Percentiles rank a stretch among this genome's conserved stretches.
Conservation (phyloP, 2,888 invertebrate genomes). For the Tenthredo amoena region DNA sequence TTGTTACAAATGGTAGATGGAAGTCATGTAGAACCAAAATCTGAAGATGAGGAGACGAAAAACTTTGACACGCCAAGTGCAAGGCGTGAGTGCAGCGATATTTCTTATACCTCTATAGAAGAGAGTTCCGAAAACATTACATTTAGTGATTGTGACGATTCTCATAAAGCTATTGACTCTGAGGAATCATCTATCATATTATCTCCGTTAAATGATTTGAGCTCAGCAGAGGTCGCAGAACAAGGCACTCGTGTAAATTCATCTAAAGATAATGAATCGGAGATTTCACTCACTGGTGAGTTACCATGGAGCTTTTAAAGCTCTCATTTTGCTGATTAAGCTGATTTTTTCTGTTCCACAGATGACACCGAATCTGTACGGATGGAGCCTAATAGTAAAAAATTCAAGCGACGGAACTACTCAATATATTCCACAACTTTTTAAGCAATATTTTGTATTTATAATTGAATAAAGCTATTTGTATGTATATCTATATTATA, state of each 20-base stretch:
- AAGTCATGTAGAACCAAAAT: slow-evolving; percentile 56
- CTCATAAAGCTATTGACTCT: background rate
- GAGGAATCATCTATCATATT: background rate
- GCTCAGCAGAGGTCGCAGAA: background rate
- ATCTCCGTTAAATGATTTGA: slow-evolving; percentile 4
- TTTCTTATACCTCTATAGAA: slow-evolving; percentile 21
- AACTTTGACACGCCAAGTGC: slow-evolving; percentile 46
- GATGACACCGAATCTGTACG: slow-evolving; percentile 56
- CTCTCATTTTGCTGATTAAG: background rate
- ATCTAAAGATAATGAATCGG: slow-evolving; percentile 7
- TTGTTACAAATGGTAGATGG: slow-evolving; percentile 77
- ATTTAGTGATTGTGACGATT: slow-evolving; percentile 5
- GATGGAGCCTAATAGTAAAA: slow-evolving; percentile 71
- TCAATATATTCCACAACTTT: slow-evolving; percentile 73
- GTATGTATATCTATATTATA: slow-evolving; percentile 4
- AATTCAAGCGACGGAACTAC: slow-evolving; percentile 78
- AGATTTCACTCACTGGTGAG: slow-evolving; percentile 8
- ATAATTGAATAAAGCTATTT: slow-evolving; percentile 10
- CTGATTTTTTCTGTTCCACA: slow-evolving; percentile 55
- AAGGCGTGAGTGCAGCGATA: slow-evolving; percentile 4
- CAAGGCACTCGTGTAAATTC: background rate
- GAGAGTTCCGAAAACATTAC: slow-evolving; percentile 15
- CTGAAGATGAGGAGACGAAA: slow-evolving; percentile 48
- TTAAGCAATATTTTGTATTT: slow-evolving; percentile 54
- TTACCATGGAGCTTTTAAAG: background rate